Conservation (phyloP, 2,797 vertebrate genomes). For the Phoxinus dragarum region DNA sequence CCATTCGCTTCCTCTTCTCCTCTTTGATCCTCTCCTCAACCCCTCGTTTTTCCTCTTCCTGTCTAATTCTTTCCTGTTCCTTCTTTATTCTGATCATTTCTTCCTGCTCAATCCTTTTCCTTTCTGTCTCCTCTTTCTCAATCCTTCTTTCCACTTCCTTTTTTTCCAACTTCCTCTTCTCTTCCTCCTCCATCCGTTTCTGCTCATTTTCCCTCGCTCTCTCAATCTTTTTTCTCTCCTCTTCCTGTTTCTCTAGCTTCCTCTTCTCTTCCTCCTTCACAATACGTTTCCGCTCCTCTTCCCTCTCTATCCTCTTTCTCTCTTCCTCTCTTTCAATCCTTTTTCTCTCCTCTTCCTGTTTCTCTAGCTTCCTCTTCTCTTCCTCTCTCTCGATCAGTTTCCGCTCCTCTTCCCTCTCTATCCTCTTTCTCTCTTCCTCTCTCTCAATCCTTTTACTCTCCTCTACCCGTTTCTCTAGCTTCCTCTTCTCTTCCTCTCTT, state of each 20-base stretch:
- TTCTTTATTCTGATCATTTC: constrained; percentile 18
- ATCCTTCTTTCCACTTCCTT: background rate
- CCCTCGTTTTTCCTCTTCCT: constrained; percentile 18
- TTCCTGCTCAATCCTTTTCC: constrained; percentile 19
- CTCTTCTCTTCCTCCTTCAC: constrained; percentile 23
- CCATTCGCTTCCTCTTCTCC: constrained; percentile 31
- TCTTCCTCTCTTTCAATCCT: background rate
- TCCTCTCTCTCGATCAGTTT: background rate
- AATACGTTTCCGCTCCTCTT: background rate
- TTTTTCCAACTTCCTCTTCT: constrained; percentile 14
- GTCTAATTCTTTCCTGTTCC: constrained; percentile 26
- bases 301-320: background rate
- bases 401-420: constrained; percentile 25
- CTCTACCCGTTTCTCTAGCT: background rate
- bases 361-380: background rate
- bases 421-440: constrained; percentile 15
- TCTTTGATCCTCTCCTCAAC: constrained; percentile 27
- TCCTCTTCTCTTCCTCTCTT: background rate
- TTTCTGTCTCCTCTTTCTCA: constrained; percentile 20
- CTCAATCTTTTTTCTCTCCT: background rate
- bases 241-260: constrained; percentile 1
- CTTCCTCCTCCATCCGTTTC: background rate
- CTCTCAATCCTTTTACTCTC: background rate
- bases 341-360: background rate
- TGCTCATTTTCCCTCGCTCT: constrained; percentile 21